These are phyloP conservation scores for Trichonephila inaurata DNA, from an alignment of 1,140 invertebrate species.

Conservation along the genomic window DNA sequence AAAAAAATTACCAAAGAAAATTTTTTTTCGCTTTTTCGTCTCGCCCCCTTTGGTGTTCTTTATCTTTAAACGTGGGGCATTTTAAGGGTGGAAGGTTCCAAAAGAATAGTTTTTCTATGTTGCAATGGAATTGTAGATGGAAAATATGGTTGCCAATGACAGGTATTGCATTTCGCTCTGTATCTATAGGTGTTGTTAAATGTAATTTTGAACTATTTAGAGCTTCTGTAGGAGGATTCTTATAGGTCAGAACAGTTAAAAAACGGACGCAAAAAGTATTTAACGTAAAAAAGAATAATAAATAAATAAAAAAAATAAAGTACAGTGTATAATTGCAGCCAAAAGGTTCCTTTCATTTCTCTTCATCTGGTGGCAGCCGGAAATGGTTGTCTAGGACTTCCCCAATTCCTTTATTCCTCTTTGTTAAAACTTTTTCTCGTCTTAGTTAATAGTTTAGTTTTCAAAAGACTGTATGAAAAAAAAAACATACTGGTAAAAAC, in stretches of 20 bases:
- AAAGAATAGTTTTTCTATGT: constrained; percentile 52
- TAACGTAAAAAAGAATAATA: background rate
- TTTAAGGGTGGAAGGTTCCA: background rate
- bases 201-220: constrained; percentile 17
- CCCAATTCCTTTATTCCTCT: background rate
- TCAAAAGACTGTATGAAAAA: background rate
- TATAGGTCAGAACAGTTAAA: background rate
- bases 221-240: background rate
- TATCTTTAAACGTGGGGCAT: background rate
- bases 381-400: background rate
- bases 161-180: constrained; percentile 32
- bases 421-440: background rate
- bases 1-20: background rate
- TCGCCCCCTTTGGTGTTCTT: background rate
- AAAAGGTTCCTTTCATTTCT: background rate
- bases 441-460: background rate
- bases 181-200: background rate
- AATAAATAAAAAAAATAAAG: no score
- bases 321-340: background rate
- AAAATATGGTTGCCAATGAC: constrained; percentile 66
- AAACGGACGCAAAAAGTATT: background rate
- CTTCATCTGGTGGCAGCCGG: background rate
- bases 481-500: no score
- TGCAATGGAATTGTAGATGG: background rate
- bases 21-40: background rate